Evolutionary conservation across 1,140 invertebrate species (phyloP).

Genomic region (honey bee (Apis mellifera)): Amel_HAv3.1 CM009939.2:7573001-7573500

Average conservation of each 20-base stretch:
- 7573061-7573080: too few relatives aligned
- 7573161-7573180: slow-evolving; percentile 67
- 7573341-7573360: slow-evolving; percentile 72
- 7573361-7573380: slow-evolving; percentile 59
- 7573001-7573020: too few relatives aligned
- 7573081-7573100: not conserved
- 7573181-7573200: slow-evolving; percentile 71
- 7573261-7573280: slow-evolving; percentile 75
- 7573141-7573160: slow-evolving; percentile 70
- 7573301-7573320: not conserved
- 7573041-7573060: too few relatives aligned
- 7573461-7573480: slow-evolving; percentile 30
- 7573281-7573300: not conserved
- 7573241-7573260: slow-evolving; percentile 75
- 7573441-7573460: slow-evolving; percentile 56
- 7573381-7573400: slow-evolving; percentile 63
- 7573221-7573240: slow-evolving; percentile 70
- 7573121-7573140: slow-evolving; percentile 59
- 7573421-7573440: slow-evolving; percentile 62
- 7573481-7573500: not conserved
- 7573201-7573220: slow-evolving; percentile 75
- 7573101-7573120: not conserved
- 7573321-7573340: not conserved
- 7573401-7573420: slow-evolving; percentile 58
- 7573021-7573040: too few relatives aligned